phyloP scores from a whole-genome alignment of 2,113 vertebrate species.

The Camelus bactrianus region DNA sequence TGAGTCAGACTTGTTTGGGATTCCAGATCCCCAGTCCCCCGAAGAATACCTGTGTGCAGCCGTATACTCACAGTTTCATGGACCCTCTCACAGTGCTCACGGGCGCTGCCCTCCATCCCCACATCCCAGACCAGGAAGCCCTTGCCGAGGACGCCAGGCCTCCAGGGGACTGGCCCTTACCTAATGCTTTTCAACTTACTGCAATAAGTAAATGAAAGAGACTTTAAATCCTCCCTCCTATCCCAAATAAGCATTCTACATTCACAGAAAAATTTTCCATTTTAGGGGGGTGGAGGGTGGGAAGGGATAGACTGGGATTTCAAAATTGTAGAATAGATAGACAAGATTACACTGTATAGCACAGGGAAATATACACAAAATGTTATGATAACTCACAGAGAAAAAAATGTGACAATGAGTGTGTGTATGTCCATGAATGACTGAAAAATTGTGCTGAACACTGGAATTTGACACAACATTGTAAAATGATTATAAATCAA shows the following conservation, averaged over 20 bases:
- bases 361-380: too few relatives aligned
- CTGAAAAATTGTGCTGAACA: too few relatives aligned
- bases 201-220: neutral
- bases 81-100: accelerated
- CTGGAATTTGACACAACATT: too few relatives aligned
- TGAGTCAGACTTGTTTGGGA: neutral
- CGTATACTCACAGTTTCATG: accelerated
- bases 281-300: too few relatives aligned
- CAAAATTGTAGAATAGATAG: too few relatives aligned
- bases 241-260: neutral
- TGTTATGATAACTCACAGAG: too few relatives aligned
- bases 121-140: neutral
- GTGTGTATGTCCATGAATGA: too few relatives aligned
- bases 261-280: neutral
- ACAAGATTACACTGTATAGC: too few relatives aligned
- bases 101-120: neutral
- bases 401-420: too few relatives aligned
- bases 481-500: too few relatives aligned
- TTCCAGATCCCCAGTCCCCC: neutral
- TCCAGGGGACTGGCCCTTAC: neutral
- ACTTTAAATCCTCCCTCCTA: neutral
- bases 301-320: too few relatives aligned
- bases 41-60: neutral
- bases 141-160: neutral
- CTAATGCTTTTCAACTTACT: neutral